Evolutionary conservation across 2,888 invertebrate genomes (phyloP), one percentile per base, ranked within the genome.

Genomic region (Oscheius sp.): DNA sequence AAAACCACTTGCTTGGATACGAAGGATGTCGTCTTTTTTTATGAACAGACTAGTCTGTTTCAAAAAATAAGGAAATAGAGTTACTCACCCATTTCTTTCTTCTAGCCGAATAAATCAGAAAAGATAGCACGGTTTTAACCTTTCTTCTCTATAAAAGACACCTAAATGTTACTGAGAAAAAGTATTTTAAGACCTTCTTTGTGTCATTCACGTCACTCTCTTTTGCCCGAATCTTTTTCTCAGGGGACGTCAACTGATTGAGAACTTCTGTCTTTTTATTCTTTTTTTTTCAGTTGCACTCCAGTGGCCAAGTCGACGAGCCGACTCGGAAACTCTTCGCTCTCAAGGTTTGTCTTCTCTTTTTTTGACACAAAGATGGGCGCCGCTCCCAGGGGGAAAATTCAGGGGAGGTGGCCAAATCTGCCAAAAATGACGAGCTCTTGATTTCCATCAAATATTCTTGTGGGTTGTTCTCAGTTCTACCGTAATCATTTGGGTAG

Each of bases 261-360:
- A 27, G 61, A 42, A 25, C 45, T 61, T 55, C 33, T n/a, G n/a
- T n/a, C n/a, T n/a, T 20, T 31, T 31, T 55, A 23, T 12, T 52
- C 52, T 10, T 12, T 17, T n/a, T 17, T 89, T 76, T 83, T 72
- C 73, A 75, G 76, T 71, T 82, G n/a, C 86, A 64, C 91, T 95
- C 79, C 88, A 72, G 74, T 50, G 78, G 77, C 42, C 69, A 65
- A 10, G 71, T 71, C 33, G 64, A 92, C 55, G 86, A 90, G 20
- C 94, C 95, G 64, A 92, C 93, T 8, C 91, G 93, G 91, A 92
- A 89, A 80, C 75, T 71, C 50, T 82, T 89, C 34, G 89, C 89
- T 55, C 82, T 89, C 0, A 89, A 89, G 86, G 88, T 88, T 72
- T 39, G 73, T 65, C 42, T 42, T 17, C 37, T 20, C 27, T 15